Base-by-base conservation (phyloP, 2,797 vertebrate species). In the Leptatherina wallacei region DNA sequence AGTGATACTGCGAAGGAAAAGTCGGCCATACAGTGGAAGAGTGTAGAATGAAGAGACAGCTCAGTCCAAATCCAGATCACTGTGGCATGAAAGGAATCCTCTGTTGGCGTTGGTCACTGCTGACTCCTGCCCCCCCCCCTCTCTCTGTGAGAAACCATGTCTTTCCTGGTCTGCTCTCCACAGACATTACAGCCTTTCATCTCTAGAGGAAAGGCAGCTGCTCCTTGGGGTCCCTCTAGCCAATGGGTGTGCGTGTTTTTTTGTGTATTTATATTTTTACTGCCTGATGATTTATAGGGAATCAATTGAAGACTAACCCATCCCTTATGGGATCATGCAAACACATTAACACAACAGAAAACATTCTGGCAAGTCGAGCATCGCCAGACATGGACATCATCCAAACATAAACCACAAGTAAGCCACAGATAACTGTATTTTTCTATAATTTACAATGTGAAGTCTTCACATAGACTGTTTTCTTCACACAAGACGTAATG, bases 1-100 rank as follows among this genome's bases (percentile, higher is more conserved):
- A 76, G 80, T 62, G 62, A 79, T 70, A 69, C 85, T 85, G 42
- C 77, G 56, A 74, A 56, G 56, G 38, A 62, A 30, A 30, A 73
- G 67, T 67, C 24, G 24, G 61, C 44, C 70, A 47, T 78, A 40
- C 36, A 84, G 78, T 73, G 66, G 60, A 67, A 61, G 76, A 74
- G 70, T 75, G 66, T 65, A 66, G 73, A 78, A 67, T 81, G 71
- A 65, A 84, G 81, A 85, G 47, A 40, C 65, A 33, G 72, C 73
- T 88, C 62, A 52, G 85, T 85, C 71, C 59, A 64, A 82, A 80
- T 86, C 78, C 76, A 83, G 83, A 77, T 83, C 84, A 38, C 76
- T 13, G 62, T 65, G 80, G 81, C 71, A 91, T 92, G 90, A 94
- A 93, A 87, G 81, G 90, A 89, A 87, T 92, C 76, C 81, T 89